Evolutionary conservation across 2,888 invertebrate species (phyloP), one percentile per base, ranked within the genome.

Genomic region (Megalurothrips usitatus): DNA sequence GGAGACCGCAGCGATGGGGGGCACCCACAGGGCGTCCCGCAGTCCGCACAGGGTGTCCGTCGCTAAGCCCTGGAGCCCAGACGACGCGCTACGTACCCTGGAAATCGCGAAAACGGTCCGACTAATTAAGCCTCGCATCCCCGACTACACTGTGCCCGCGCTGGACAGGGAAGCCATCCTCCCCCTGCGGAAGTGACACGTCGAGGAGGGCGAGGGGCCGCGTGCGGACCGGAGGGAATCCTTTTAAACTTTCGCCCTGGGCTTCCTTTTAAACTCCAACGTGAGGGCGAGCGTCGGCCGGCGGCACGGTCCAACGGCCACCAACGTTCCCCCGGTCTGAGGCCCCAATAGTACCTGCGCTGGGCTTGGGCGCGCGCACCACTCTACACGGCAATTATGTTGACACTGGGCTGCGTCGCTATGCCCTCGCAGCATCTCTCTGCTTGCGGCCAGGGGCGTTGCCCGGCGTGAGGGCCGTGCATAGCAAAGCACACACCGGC

Each of bases 171-270:
- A 58, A 17, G 58, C n/a, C 58, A 17, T n/a, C n/a, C 19, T n/a
- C 14, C 52, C 11, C 63, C n/a, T n/a, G 68, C 23, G 68, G 68
- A 75, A 23, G 26, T 12, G 68, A 17, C 58, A 19, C 52, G 14
- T 17, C 52, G 52, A 52, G 52, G 58, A 17, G 58, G 58, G 58
- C 1, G 58, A 17, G 58, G 58, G 19, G 58, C 34, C 34, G 19
- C 58, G 58, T 58, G 17, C 68, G 68, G 68, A 75, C 23, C 23
- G 11, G 19, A 68, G 68, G 68, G 68, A 75, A 75, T 75, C 68
- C 68, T 75, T 75, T 75, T 75, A 75, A 75, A 75, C 68, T 75
- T 75, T 75, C 26, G 68, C 68, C 58, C 58, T n/a, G 58, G 58
- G 58, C 58, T 58, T 58, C 58, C 68, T 26, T 75, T 75, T 75